phyloP scores from a whole-genome alignment of 2,113 vertebrate species.

The Apeltes quadracus region DNA sequence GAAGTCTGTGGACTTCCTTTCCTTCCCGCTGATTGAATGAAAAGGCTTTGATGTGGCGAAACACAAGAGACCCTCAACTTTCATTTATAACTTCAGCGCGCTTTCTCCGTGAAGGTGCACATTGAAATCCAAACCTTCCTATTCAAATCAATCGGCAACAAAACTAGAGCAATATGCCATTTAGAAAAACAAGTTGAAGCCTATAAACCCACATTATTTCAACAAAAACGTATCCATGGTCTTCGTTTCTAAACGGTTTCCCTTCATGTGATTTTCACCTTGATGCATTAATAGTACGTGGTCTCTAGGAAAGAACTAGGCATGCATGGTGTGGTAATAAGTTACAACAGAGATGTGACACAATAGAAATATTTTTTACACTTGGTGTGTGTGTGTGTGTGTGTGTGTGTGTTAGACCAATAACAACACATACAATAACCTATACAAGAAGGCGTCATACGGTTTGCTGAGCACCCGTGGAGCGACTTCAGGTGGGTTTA shows the following conservation, averaged over 20 bases:
- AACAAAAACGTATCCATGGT: background rate
- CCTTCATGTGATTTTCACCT: background rate
- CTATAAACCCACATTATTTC: background rate
- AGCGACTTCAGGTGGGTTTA: constrained; percentile 26
- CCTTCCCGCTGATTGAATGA: constrained; percentile 50
- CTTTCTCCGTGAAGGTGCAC: constrained; percentile 36
- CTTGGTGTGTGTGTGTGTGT: background rate
- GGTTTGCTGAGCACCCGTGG: background rate
- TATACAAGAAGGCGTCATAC: background rate
- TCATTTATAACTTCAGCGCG: constrained; percentile 58
- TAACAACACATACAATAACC: background rate
- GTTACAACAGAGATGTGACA: too few species aligned
- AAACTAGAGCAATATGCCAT: background rate
- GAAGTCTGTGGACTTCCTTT: constrained; percentile 48
- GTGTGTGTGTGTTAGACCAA: background rate
- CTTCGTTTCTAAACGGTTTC: background rate
- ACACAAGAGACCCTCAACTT: constrained; percentile 37
- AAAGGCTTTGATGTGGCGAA: constrained; percentile 46
- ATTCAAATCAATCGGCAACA: constrained; percentile 7
- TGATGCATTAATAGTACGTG: background rate
- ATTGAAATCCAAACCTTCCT: constrained; percentile 51
- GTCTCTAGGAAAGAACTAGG: too few species aligned
- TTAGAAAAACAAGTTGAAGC: background rate
- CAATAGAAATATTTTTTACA: too few species aligned
- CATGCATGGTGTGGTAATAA: too few species aligned